Base-by-base conservation (phyloP, 2,113 vertebrate species). In the Merops nubicus region DNA sequence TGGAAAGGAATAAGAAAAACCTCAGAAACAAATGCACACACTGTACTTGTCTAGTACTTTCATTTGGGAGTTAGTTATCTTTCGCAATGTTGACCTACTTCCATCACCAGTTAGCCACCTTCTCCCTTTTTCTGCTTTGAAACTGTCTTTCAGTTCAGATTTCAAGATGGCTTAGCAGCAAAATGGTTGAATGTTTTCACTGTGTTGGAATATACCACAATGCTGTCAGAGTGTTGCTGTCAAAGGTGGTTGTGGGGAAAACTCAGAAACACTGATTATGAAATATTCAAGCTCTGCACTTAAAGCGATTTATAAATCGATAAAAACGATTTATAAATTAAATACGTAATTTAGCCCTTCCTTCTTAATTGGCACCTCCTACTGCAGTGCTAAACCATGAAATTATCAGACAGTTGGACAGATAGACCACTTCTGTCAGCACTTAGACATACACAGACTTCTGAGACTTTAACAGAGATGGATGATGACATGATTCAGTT, bases 201-300 rank as follows among this genome's bases (percentile, higher is more conserved):
- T 0, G 1, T 54, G 17, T 6, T 88, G 31, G 25, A 79, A 67
- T n/a, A 26, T 72, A 19, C 12, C 5, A 18, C 4, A 4, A 17
- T 77, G 38, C 31, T 40, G 16, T 8, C 22, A 83, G 9, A 3
- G 54, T 85, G 40, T 82, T 92, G 60, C 62, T 54, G 6, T 79
- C 14, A 48, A 43, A 15, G 8, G 3, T 0, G 0, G 5, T 53
- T 76, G 21, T 1, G 1, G 14, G 33, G 15, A 79, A 64, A 68
- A 76, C 34, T 72, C 34, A 28, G 42, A 73, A 85, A 70, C 43
- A 43, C 4, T 0, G 3, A 10, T 86, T 47, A n/a, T 11, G 8
- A 18, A 42, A 9, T 67, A 29, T 62, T 76, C 17, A 60, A 54
- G 13, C 53, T 84, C 43, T 80, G 22, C n/a, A 69, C 12, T 73